Evolutionary conservation across 1,140 invertebrate species (phyloP), one percentile per base, ranked within the genome.

Genomic region (Patella vulgata): DNA sequence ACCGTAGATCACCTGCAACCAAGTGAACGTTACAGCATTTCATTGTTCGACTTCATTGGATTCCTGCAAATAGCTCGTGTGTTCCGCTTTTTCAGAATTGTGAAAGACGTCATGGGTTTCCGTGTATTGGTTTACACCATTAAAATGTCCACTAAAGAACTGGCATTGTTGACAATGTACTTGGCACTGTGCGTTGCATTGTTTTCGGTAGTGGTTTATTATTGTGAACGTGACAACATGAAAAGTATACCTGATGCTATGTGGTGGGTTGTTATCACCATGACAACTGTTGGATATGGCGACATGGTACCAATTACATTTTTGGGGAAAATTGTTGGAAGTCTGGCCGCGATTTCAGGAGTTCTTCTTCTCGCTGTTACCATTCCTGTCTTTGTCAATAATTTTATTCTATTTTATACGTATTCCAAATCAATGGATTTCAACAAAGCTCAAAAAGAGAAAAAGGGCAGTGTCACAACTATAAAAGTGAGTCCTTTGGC

Each of bases 51-150:
- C 54, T 54, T 69, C 42, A 57, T 77, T 23, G 59, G 72, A 31
- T 94, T 98, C 78, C 97, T 99, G 87, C 90, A 97, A 83, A 97
- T 99, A 81, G 97, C 98, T 92, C 90, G 97, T 82, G 98, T 99
- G 80, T 88, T 99, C 74, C 90, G 97, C 83, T 97, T 99, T 80
- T 89, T 99, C 78, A 98, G 99, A 87, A 88, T 99, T 79, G 96
- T 97, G 65, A 91, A 96, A 74, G 60, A 71, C 51, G 65, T 72
- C 31, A 66, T 59, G 0, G 67, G 67, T 1, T 72, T 72, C 93
- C 78, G 94, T 93, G 88, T 99, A 96, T 88, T 92, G 91, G 86
- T 95, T 91, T 87, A 98, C 98, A 88, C 85, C 8, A 56, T 86
- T 36, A 74, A 73, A 39, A 67, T 61, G 4, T 75, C 71, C 48